Percentiles rank a stretch among this genome's conserved stretches.
These are phyloP conservation scores for Hecatera dysodea DNA, from an alignment of 2,888 invertebrate species.

Conservation along the genomic window DNA sequence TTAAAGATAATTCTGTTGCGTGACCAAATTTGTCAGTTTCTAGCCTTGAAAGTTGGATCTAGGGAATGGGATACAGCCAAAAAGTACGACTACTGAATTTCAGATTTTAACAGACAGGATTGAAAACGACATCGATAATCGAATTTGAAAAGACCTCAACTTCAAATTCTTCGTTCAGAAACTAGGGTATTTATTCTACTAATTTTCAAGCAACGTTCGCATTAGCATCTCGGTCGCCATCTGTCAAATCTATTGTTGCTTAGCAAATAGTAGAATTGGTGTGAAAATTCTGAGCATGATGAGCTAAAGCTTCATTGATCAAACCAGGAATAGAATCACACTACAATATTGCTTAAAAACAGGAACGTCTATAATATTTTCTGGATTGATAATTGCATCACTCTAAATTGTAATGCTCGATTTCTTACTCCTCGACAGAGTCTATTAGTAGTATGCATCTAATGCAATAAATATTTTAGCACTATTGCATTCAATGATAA, in stretches of 20 bases:
- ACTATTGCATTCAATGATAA: conserved; percentile 22
- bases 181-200: too few relatives aligned
- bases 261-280: too few relatives aligned
- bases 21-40: not conserved
- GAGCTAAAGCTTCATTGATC: not conserved
- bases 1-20: not conserved
- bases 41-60: not conserved
- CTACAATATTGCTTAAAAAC: conserved; percentile 1
- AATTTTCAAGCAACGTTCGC: too few relatives aligned
- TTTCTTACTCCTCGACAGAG: not conserved
- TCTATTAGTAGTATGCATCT: conserved; percentile 16
- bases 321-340: not conserved
- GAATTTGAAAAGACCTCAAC: not conserved
- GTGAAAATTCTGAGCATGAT: too few relatives aligned
- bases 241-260: too few relatives aligned
- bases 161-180: not conserved
- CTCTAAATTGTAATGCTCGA: conserved; percentile 8
- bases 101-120: not conserved
- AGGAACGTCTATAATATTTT: not conserved
- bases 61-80: too few relatives aligned
- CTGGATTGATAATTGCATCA: not conserved
- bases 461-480: conserved; percentile 30
- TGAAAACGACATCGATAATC: too few relatives aligned
- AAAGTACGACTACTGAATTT: not conserved
- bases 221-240: too few relatives aligned